Percentiles rank a stretch among this genome's conserved stretches.
phyloP scores from a whole-genome alignment of 2,113 vertebrate species.

The Chlamydotis undulata region DNA sequence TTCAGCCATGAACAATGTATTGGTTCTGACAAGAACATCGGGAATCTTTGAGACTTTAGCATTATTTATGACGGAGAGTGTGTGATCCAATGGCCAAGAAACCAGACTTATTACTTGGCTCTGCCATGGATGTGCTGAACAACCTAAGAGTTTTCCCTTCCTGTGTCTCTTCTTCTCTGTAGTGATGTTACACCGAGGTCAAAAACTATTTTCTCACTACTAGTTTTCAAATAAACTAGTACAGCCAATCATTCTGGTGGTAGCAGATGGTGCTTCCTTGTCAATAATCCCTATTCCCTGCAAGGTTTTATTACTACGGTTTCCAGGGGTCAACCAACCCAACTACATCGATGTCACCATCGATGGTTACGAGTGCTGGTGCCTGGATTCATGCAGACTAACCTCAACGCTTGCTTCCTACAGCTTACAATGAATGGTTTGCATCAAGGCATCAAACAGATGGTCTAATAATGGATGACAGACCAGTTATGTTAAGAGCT shows the following conservation, averaged over 20 bases:
- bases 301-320: neutral
- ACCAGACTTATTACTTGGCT: constrained; percentile 5
- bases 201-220: neutral
- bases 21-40: constrained; percentile 4
- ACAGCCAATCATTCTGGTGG: neutral
- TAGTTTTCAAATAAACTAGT: neutral
- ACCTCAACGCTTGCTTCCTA: neutral
- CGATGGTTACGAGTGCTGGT: neutral
- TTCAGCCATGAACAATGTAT: neutral
- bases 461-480: neutral
- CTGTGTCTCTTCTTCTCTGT: neutral
- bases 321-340: neutral
- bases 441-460: neutral
- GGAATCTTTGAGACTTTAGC: neutral
- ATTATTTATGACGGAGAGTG: neutral
- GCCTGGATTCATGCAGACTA: neutral
- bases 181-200: neutral
- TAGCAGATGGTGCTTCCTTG: neutral
- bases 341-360: neutral
- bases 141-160: neutral
- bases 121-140: neutral
- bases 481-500: neutral
- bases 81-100: neutral
- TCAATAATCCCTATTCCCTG: neutral
- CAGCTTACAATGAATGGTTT: neutral